Percentiles rank a stretch among this genome's conserved stretches.
phyloP scores from a whole-genome alignment of 1,140 invertebrate species.

The Holotrichia oblita region DNA sequence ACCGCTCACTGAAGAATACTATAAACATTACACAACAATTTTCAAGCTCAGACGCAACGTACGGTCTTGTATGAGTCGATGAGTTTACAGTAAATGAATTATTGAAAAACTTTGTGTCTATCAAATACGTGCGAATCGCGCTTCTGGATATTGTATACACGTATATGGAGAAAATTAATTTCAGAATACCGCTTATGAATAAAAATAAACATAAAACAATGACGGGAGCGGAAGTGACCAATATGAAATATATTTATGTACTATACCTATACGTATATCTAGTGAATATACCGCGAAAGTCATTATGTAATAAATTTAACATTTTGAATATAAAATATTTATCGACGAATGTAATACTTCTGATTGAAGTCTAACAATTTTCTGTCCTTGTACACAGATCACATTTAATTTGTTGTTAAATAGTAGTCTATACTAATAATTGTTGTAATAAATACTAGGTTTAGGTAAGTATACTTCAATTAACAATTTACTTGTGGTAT shows the following conservation, averaged over 20 bases:
- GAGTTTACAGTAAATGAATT: not conserved
- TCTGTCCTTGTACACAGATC: too few relatives aligned
- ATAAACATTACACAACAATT: not conserved
- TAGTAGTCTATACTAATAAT: too few relatives aligned
- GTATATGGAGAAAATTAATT: not conserved
- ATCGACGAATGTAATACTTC: too few relatives aligned
- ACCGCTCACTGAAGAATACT: not conserved
- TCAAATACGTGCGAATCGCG: conserved; percentile 1
- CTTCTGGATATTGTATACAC: not conserved
- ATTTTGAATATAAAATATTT: too few relatives aligned
- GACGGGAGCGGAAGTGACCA: conserved; percentile 3
- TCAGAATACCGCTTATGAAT: conserved; percentile 1
- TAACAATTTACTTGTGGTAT: too few relatives aligned
- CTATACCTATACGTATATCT: not conserved
- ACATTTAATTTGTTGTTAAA: too few relatives aligned
- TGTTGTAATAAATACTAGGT: too few relatives aligned
- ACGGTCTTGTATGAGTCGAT: not conserved
- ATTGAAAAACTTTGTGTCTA: not conserved
- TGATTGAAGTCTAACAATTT: too few relatives aligned
- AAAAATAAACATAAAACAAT: conserved; percentile 27
- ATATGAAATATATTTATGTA: not conserved
- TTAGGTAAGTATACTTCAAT: too few relatives aligned
- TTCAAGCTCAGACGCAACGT: not conserved
- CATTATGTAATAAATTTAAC: too few relatives aligned
- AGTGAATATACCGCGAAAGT: not conserved